Percentiles rank a stretch among this genome's conserved stretches.
These are phyloP conservation scores for Halichondria panicea DNA, from an alignment of 37 sponge, comb jelly and placozoan species.

Conservation along the genomic window DNA sequence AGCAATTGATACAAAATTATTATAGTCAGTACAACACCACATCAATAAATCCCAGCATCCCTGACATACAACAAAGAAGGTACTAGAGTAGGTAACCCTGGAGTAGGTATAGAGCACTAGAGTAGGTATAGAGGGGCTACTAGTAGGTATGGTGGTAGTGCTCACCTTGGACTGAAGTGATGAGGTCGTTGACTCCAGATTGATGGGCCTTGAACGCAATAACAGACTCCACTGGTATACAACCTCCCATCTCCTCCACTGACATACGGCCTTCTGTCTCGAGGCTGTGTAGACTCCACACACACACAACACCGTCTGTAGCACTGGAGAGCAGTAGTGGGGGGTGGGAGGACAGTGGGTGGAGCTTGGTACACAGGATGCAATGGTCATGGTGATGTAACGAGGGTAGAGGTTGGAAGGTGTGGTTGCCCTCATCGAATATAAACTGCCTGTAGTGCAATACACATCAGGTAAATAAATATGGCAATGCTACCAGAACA, in stretches of 20 bases:
- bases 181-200: slow-evolving; percentile 74
- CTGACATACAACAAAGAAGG: background rate
- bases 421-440: slow-evolving; percentile 19
- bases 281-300: slow-evolving; percentile 38
- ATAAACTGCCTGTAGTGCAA: slow-evolving; percentile 47
- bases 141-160: no score
- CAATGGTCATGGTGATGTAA: slow-evolving; percentile 37
- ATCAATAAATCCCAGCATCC: background rate
- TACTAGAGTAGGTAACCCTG: no score
- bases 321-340: slow-evolving; percentile 26
- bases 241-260: background rate
- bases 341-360: background rate
- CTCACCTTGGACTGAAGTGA: no score
- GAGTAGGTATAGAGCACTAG: no score
- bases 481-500: no score
- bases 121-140: no score
- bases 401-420: slow-evolving; percentile 6
- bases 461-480: background rate
- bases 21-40: background rate
- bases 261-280: background rate
- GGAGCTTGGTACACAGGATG: slow-evolving; percentile 33
- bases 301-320: slow-evolving; percentile 47
- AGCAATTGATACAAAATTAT: background rate
- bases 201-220: slow-evolving; percentile 45
- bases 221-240: background rate